phyloP scores from a whole-genome alignment of 2,797 vertebrate species.

The Danio jaintianensis region DNA sequence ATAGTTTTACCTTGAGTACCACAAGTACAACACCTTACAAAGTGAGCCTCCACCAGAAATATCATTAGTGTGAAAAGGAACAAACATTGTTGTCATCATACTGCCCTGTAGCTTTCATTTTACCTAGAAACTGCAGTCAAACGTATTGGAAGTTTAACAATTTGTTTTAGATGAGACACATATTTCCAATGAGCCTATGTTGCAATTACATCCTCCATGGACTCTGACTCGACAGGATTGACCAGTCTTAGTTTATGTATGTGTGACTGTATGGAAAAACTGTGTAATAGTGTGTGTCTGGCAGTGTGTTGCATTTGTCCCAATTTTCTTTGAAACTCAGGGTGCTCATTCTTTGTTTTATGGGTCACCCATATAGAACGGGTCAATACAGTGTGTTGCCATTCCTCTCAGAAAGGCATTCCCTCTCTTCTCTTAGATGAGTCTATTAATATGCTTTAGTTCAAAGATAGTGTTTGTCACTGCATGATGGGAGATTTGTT shows the following conservation, averaged over 20 bases:
- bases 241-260: not conserved
- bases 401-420: conserved; percentile 37
- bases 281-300: conserved; percentile 6
- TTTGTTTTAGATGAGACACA: too few relatives aligned
- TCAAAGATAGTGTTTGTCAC: conserved; percentile 37
- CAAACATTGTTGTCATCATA: too few relatives aligned
- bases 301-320: conserved; percentile 48
- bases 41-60: too few relatives aligned
- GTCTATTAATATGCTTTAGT: conserved; percentile 45
- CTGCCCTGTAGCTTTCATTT: too few relatives aligned
- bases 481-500: not conserved
- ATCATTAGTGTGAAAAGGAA: too few relatives aligned
- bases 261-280: conserved; percentile 7
- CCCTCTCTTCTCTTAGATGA: conserved; percentile 16
- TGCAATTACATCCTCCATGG: not conserved
- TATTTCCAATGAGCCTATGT: too few relatives aligned
- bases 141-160: too few relatives aligned
- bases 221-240: conserved; percentile 63
- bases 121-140: too few relatives aligned
- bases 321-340: conserved; percentile 56
- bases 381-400: conserved; percentile 49
- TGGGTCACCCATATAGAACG: conserved; percentile 77
- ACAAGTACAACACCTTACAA: too few relatives aligned
- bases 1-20: too few relatives aligned
- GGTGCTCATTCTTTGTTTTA: conserved; percentile 71